These are phyloP conservation scores for Punctoribates punctum DNA, from an alignment of 2,888 invertebrate species.

Conservation along the genomic window DNA sequence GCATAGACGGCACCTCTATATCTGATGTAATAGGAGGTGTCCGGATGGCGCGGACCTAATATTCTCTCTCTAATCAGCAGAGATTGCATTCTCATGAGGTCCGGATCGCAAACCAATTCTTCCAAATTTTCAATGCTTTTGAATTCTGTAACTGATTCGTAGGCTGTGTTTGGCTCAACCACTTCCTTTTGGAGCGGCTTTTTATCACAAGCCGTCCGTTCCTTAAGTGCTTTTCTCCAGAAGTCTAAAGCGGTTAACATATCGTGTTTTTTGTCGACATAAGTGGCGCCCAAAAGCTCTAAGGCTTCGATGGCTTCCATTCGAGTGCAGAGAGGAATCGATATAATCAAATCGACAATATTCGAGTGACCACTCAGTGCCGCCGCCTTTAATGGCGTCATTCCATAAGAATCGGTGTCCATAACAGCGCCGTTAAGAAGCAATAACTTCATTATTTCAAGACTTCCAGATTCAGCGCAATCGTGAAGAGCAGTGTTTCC, in stretches of 20 bases:
- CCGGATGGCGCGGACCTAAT: constrained; percentile 85
- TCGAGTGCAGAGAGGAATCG: constrained; percentile 64
- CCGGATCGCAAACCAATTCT: constrained; percentile 84
- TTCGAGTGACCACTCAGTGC: constrained; percentile 83
- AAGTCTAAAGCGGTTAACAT: constrained; percentile 81
- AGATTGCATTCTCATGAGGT: constrained; percentile 87
- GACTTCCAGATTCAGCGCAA: constrained; percentile 90
- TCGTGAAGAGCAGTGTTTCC: constrained; percentile 94
- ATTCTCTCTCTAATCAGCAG: constrained; percentile 86
- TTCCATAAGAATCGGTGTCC: constrained; percentile 91
- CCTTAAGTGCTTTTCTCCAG: constrained; percentile 88
- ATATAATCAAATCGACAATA: constrained; percentile 86
- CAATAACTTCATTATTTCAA: constrained; percentile 84
- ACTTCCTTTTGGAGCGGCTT: constrained; percentile 38
- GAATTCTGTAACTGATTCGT: constrained; percentile 81
- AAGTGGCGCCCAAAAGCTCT: constrained; percentile 87
- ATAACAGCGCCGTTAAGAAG: constrained; percentile 81
- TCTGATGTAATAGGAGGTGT: constrained; percentile 92
- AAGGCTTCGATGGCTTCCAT: constrained; percentile 75
- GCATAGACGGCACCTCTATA: constrained; percentile 91
- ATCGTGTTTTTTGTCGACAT: constrained; percentile 92
- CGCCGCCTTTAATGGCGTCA: constrained; percentile 91
- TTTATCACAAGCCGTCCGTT: constrained; percentile 60
- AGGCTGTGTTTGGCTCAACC: constrained; percentile 71
- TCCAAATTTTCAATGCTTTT: constrained; percentile 72